phyloP scores from a whole-genome alignment of 2,888 invertebrate species.

The Cheilosia vulpina region DNA sequence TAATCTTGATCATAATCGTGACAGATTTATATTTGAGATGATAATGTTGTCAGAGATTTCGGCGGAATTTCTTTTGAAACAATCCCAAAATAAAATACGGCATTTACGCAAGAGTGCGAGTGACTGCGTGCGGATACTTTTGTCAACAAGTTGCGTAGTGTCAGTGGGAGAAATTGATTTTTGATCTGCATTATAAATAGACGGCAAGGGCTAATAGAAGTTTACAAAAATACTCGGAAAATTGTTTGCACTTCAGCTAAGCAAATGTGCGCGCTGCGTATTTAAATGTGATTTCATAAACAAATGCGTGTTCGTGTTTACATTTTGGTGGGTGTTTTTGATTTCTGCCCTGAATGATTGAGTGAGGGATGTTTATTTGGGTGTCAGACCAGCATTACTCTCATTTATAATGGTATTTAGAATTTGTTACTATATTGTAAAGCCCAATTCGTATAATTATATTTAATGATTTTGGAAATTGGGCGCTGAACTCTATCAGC shows the following conservation, averaged over 20 bases:
- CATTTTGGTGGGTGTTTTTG: too few relatives aligned
- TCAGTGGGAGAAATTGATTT: constrained; percentile 3
- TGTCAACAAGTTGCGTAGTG: constrained; percentile 48
- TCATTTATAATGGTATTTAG: too few relatives aligned
- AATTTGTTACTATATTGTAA: too few relatives aligned
- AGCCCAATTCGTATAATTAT: too few relatives aligned
- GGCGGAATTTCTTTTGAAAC: constrained; percentile 5
- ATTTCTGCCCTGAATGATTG: too few relatives aligned
- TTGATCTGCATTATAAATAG: constrained; percentile 22
- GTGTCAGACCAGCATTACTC: too few relatives aligned
- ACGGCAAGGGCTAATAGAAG: constrained; percentile 4
- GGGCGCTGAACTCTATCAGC: too few relatives aligned
- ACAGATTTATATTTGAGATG: constrained; percentile 8
- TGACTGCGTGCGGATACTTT: constrained; percentile 13
- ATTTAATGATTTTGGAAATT: too few relatives aligned
- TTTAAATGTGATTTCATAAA: background rate
- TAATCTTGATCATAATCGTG: background rate
- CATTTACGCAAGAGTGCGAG: constrained; percentile 34
- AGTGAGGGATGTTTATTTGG: too few relatives aligned
- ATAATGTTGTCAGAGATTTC: constrained; percentile 24
- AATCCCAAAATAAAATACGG: constrained; percentile 15
- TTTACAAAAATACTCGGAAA: background rate
- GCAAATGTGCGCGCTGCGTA: background rate
- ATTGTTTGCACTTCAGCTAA: background rate
- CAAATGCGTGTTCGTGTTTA: too few relatives aligned